Conservation (phyloP, 2,113 vertebrate species). For the Gadus chalcogrammus region DNA sequence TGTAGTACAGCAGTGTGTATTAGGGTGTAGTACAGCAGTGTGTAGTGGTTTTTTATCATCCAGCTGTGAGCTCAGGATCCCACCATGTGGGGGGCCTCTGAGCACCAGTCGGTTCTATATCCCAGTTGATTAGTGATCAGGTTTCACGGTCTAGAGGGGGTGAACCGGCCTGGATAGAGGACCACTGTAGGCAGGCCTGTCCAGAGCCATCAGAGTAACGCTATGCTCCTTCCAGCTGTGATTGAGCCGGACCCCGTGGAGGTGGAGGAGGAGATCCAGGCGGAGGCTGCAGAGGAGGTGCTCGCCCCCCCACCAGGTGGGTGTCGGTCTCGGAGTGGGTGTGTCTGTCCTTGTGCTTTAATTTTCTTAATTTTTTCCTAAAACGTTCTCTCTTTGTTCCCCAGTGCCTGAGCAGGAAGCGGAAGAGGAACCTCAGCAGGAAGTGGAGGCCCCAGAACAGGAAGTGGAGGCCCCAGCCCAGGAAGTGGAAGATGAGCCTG, state of each 20-base stretch:
- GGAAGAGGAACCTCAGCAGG: slow-evolving; percentile 26
- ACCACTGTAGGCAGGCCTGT: too few species aligned
- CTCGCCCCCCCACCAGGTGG: slow-evolving; percentile 44
- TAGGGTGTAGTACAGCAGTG: too few species aligned
- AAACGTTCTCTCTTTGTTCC: slow-evolving; percentile 4
- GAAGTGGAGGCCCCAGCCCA: background rate
- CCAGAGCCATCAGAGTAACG: too few species aligned
- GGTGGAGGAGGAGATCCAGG: slow-evolving; percentile 39
- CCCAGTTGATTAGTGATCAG: too few species aligned
- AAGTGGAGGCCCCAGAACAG: slow-evolving; percentile 7
- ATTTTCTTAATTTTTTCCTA: background rate
- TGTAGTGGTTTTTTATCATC: too few species aligned
- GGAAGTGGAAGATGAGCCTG: slow-evolving; percentile 21
- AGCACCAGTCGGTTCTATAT: too few species aligned
- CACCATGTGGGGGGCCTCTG: too few species aligned
- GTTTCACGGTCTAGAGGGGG: too few species aligned
- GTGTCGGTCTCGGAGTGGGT: background rate
- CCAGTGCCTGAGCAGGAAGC: slow-evolving; percentile 13
- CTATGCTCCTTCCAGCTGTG: slow-evolving; percentile 24
- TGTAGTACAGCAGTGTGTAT: too few species aligned
- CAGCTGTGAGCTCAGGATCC: too few species aligned
- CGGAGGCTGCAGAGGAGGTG: slow-evolving; percentile 29
- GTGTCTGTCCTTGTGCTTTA: background rate
- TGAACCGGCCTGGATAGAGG: too few species aligned
- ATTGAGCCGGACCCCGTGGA: slow-evolving; percentile 50